Conservation (phyloP, 2,113 vertebrate genomes). For the Tapirus terrestris region DNA sequence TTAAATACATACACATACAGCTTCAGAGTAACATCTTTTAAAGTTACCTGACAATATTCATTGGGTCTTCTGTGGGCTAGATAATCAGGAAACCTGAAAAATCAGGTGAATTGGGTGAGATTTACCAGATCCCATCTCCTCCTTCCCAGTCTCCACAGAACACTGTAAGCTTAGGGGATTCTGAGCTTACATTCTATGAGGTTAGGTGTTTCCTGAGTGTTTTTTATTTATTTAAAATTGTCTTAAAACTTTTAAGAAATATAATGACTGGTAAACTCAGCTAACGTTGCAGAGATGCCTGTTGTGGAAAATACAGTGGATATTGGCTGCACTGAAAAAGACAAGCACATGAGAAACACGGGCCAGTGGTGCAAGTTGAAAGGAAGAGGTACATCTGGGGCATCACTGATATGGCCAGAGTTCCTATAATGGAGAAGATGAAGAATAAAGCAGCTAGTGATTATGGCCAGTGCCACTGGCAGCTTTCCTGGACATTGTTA, state of each 20-base stretch:
- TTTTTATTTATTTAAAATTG: constrained; percentile 2
- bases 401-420: not conserved
- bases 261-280: not conserved
- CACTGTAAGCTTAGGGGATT: not conserved
- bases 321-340: not conserved
- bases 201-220: not conserved
- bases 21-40: not conserved
- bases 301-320: not conserved
- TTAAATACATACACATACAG: not conserved
- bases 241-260: not conserved
- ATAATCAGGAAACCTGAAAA: not conserved
- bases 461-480: not conserved
- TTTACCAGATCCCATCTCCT: not conserved
- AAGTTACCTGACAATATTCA: not conserved
- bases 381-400: not conserved
- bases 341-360: not conserved
- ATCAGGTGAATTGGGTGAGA: not conserved
- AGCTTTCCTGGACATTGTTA: not conserved
- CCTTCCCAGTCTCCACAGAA: not conserved
- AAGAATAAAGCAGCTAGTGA: not conserved
- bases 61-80: not conserved
- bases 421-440: not conserved
- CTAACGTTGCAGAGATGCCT: not conserved
- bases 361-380: not conserved
- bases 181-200: not conserved